A percentile compares a stretch with the other conserved stretches of the same genome.
Evolutionary conservation across 2,113 vertebrate genomes (phyloP).

Genomic region (Sorex araneus): DNA sequence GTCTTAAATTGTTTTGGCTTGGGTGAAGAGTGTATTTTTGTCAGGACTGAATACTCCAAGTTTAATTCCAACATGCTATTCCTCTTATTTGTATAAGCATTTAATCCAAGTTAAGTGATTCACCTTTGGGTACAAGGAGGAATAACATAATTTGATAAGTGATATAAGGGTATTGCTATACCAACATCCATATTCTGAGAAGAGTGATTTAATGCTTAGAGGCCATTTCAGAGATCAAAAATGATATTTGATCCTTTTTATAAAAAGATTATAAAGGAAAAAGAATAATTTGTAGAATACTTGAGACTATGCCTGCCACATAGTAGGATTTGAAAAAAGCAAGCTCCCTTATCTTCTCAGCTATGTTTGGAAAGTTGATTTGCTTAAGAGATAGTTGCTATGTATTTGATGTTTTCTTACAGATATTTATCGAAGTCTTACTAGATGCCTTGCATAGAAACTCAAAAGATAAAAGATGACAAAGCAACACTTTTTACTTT

Average conservation of each 20-base stretch:
- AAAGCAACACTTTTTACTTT: not conserved
- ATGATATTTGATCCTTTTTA: not conserved
- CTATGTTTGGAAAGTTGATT: not conserved
- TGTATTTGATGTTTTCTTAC: not conserved
- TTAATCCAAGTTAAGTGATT: rapidly evolving
- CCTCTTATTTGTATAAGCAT: rapidly evolving
- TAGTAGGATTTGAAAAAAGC: not conserved
- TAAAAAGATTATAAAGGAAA: not conserved
- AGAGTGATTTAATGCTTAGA: not conserved
- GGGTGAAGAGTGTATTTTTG: not conserved
- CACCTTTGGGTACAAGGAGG: not conserved
- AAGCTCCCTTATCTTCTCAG: not conserved
- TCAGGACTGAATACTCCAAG: not conserved
- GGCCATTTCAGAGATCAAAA: not conserved
- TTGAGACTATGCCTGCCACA: not conserved
- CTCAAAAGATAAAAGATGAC: no score
- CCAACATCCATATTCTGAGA: not conserved
- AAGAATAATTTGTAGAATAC: not conserved
- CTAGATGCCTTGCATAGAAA: not conserved
- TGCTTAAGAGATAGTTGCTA: not conserved
- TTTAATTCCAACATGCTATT: not conserved
- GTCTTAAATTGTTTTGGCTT: not conserved
- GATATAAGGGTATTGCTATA: not conserved
- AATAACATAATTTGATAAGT: not conserved
- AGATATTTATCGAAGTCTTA: not conserved